Percentiles rank a stretch among this genome's conserved stretches.
Evolutionary conservation across 92 coral and sea anemone genomes (phyloP).

Genomic region (Phenganax stokvisi): DNA sequence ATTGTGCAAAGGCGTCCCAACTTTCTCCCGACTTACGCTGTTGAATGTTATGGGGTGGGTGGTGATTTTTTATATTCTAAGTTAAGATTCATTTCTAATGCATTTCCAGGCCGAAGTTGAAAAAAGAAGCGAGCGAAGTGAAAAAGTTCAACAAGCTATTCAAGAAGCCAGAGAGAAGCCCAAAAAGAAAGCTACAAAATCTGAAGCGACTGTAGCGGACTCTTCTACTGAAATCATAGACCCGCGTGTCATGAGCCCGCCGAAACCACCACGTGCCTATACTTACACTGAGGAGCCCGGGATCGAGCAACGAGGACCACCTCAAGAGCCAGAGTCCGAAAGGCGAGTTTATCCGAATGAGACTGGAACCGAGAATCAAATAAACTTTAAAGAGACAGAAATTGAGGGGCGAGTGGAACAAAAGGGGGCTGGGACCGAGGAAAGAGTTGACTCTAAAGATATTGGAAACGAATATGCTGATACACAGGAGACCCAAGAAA

Average conservation of each 20-base stretch:
- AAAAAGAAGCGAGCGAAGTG: conserved; percentile 34
- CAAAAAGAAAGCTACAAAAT: conserved; percentile 34
- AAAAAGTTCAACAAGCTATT: conserved; percentile 36
- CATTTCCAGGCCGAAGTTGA: conserved; percentile 24
- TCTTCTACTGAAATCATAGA: background rate
- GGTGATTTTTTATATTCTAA: background rate
- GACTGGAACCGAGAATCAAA: background rate
- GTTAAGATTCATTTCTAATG: background rate
- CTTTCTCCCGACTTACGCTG: too few relatives aligned
- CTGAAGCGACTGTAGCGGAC: background rate
- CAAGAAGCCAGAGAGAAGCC: conserved; percentile 27
- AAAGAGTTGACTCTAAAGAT: background rate
- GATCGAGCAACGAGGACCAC: background rate
- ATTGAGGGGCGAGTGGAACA: background rate
- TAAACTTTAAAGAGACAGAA: background rate
- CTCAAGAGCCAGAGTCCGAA: conserved; percentile 4
- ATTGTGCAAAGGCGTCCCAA: too few relatives aligned
- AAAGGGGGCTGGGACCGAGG: background rate
- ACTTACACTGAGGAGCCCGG: conserved; percentile 13
- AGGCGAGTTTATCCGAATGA: background rate
- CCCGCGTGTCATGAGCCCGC: conserved; percentile 27
- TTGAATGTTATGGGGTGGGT: too few relatives aligned
- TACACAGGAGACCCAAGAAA: background rate
- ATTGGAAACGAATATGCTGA: background rate
- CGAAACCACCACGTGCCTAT: conserved; percentile 33